Conservation (phyloP, 2,797 vertebrate species). For the Epinephelus coioides region DNA sequence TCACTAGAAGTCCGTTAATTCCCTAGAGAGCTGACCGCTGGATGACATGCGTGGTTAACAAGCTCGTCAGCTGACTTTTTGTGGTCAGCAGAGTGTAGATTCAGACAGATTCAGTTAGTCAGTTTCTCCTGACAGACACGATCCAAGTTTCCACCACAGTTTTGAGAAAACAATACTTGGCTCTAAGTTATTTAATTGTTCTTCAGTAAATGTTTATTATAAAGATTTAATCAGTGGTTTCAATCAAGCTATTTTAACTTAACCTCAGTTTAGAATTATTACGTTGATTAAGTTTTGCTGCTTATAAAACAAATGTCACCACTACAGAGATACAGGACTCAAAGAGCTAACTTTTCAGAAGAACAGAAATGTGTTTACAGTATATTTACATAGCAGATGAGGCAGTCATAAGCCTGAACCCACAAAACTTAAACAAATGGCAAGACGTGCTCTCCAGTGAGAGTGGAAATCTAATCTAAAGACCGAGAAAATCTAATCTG, state of each 20-base stretch:
- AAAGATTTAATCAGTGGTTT: background rate
- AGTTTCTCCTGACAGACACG: too few relatives aligned
- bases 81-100: constrained; percentile 22
- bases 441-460: constrained; percentile 37
- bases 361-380: constrained; percentile 51
- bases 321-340: constrained; percentile 11
- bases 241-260: background rate
- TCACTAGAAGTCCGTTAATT: background rate
- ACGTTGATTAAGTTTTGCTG: background rate
- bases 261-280: background rate
- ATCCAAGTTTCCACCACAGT: background rate
- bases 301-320: background rate
- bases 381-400: constrained; percentile 37
- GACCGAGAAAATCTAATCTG: constrained; percentile 58
- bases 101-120: background rate
- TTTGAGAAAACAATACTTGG: background rate
- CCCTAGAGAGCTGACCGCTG: constrained; percentile 12
- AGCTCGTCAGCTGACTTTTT: background rate
- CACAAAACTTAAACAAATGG: constrained; percentile 50
- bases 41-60: constrained; percentile 5
- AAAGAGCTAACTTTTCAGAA: constrained; percentile 26
- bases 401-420: constrained; percentile 54
- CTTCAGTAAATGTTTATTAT: background rate
- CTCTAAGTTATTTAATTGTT: background rate
- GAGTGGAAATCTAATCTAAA: constrained; percentile 58